These are phyloP conservation scores for Sebastiscus tertius DNA, from an alignment of 2,797 vertebrate genomes.

Conservation along the genomic window DNA sequence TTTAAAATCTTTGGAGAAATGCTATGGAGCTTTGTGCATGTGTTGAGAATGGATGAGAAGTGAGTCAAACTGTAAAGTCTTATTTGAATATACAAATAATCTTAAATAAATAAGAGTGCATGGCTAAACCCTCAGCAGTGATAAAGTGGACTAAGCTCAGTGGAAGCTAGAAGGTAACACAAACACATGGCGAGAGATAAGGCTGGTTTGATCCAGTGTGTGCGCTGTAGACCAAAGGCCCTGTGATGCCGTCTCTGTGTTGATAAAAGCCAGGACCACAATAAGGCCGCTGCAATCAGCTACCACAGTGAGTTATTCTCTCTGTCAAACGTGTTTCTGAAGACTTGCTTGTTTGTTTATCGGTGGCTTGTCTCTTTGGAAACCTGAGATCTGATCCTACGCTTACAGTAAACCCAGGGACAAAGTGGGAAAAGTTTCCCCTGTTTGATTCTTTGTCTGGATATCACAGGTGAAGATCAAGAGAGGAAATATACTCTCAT, in stretches of 20 bases:
- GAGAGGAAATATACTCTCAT: background rate
- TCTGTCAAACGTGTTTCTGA: conserved; percentile 70
- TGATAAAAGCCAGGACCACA: conserved; percentile 75
- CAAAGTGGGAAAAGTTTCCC: conserved; percentile 23
- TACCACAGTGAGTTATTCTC: conserved; percentile 65
- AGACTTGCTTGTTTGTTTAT: conserved; percentile 74
- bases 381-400: conserved; percentile 53
- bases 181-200: conserved; percentile 59
- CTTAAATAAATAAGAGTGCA: conserved; percentile 16
- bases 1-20: background rate
- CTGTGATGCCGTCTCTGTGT: conserved; percentile 58
- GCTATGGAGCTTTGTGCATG: background rate
- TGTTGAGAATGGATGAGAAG: background rate
- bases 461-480: conserved; percentile 35
- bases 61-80: conserved; percentile 16
- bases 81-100: conserved; percentile 21
- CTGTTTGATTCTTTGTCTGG: conserved; percentile 6
- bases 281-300: conserved; percentile 48
- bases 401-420: conserved; percentile 54
- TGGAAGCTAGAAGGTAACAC: conserved; percentile 33
- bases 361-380: conserved; percentile 57
- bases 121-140: conserved; percentile 12
- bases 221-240: conserved; percentile 42
- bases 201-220: conserved; percentile 45
- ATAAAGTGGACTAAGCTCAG: conserved; percentile 24